Evolutionary conservation across 2,888 invertebrate species (phyloP), one percentile per base, ranked within the genome.

Genomic region (Diadromus collaris): DNA sequence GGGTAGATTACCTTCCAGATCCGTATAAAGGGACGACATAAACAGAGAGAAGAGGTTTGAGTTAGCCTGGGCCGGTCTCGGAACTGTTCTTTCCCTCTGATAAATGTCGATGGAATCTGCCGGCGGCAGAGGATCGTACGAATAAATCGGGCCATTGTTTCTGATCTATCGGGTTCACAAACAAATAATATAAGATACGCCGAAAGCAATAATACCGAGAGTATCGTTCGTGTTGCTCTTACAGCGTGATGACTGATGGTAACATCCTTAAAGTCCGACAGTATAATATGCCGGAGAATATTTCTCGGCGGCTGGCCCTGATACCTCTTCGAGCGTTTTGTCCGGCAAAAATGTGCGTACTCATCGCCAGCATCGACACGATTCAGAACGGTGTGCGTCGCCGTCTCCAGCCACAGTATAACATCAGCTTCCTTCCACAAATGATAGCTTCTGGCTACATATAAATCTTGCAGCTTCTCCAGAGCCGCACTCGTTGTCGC

Each of bases 51-150:
- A 86, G 16, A 90, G 81, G 82, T 89, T 89, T 2, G 89, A 85
- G 80, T 86, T 87, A 63, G 82, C 85, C 68, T 84, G 81, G 34
- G 81, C 78, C 10, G 82, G 76, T 44, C 86, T 83, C 51, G 78
- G 79, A 13, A 88, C 88, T 73, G 89, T 87, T 83, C 88, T 88
- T 34, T 92, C 91, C 81, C 94, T 93, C 64, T 93, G 92, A 89
- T 97, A 97, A 76, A 95, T 92, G 86, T 95, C 94, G 34, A 96
- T 93, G 0, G 95, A 94, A 90, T 97, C 95, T 51, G 91, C 85
- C 1, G 97, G 97, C 19, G 97, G 97, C 78, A 96, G 91, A 6
- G 96, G 96, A 91, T 97, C 96, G 86, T 95, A 95, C 80, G 94
- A 94, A 86, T 96, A 92, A 68, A 96, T 93, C n/a, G 94, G 92